Percentiles rank a stretch among this genome's conserved stretches.
Conservation (phyloP, 2,113 vertebrate species). For the Malurus cyaneus region DNA sequence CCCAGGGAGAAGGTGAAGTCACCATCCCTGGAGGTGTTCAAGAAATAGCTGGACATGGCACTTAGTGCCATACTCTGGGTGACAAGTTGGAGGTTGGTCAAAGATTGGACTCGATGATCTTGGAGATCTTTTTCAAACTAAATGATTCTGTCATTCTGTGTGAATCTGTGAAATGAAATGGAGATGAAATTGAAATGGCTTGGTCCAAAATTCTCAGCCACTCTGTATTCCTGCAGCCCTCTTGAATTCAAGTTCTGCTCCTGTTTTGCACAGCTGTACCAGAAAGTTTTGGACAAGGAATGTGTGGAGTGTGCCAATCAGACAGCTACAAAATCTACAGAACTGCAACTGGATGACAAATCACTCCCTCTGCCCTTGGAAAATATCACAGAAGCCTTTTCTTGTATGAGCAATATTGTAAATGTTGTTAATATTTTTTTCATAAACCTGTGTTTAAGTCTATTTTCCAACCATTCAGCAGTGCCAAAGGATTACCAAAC, state of each 20-base stretch:
- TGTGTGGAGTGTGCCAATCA: neutral
- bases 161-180: neutral
- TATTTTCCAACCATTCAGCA: neutral
- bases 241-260: neutral
- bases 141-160: neutral
- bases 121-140: neutral
- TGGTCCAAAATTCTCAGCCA: neutral
- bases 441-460: neutral
- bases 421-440: slow-evolving; percentile 7
- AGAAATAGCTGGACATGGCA: neutral
- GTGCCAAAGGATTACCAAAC: slow-evolving; percentile 19
- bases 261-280: neutral
- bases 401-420: neutral
- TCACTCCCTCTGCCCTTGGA: neutral
- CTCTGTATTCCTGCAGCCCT: neutral
- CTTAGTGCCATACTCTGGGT: neutral
- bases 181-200: neutral
- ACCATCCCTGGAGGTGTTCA: neutral
- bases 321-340: neutral
- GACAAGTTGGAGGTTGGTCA: neutral
- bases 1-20: neutral
- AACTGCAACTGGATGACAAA: neutral
- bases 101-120: neutral
- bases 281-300: slow-evolving; percentile 1
- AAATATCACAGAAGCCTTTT: neutral